Conservation (phyloP, 2,113 vertebrate genomes). For the Tragelaphus buxtoni region DNA sequence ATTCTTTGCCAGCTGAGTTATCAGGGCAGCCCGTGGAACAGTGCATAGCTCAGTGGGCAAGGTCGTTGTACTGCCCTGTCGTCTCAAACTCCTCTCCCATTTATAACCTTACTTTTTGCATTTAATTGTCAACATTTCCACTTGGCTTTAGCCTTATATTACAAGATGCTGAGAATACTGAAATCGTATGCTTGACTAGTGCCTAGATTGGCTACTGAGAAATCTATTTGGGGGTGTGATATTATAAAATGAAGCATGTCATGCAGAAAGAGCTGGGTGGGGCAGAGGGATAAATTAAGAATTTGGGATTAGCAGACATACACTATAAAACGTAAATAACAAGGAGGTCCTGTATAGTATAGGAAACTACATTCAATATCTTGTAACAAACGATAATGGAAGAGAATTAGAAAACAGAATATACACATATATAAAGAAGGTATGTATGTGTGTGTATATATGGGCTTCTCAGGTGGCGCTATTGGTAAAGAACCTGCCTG, state of each 20-base stretch:
- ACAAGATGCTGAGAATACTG: background rate
- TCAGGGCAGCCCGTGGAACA: too few species aligned
- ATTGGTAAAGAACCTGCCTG: background rate
- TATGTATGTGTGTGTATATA: background rate
- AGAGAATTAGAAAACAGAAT: background rate
- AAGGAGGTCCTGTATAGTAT: too few species aligned
- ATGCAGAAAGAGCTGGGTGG: background rate
- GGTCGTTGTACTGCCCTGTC: fast-evolving
- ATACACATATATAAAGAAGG: background rate
- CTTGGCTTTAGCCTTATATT: background rate
- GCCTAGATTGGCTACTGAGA: fast-evolving
- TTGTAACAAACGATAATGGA: background rate
- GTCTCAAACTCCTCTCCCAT: background rate
- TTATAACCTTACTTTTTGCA: fast-evolving
- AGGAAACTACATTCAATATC: background rate
- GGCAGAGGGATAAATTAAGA: background rate
- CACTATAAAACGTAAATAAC: background rate
- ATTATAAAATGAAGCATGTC: background rate
- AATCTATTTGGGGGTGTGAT: background rate
- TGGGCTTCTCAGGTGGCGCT: background rate
- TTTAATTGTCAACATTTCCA: too few species aligned
- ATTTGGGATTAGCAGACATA: background rate
- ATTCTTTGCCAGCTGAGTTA: too few species aligned
- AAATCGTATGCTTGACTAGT: fast-evolving
- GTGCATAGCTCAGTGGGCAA: fast-evolving